phyloP scores from a whole-genome alignment of 1,140 invertebrate genomes.

The Chironomus striatipennis region DNA sequence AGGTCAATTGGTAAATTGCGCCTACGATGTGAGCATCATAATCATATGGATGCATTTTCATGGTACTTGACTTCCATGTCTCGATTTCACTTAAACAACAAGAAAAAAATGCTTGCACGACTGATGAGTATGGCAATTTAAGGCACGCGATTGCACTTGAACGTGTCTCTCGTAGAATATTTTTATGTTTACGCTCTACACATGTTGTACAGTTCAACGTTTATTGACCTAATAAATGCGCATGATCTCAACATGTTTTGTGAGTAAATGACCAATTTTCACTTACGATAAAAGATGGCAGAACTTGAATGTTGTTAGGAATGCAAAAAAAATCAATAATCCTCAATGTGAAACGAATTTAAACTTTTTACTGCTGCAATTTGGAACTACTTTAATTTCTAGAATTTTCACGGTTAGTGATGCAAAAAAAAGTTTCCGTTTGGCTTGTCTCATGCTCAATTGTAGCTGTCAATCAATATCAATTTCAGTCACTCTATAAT shows the following conservation, averaged over 20 bases:
- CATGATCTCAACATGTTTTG: neutral
- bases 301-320: neutral
- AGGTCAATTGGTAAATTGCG: slow-evolving; percentile 7
- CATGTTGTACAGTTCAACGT: slow-evolving; percentile 5
- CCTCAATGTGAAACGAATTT: neutral
- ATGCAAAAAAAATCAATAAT: neutral
- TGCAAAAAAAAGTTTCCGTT: neutral
- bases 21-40: neutral
- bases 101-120: neutral
- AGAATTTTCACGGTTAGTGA: neutral
- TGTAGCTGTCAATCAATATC: neutral
- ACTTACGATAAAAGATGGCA: neutral
- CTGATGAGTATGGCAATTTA: neutral
- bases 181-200: neutral
- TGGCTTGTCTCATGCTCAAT: neutral
- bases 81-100: neutral
- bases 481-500: too few species aligned
- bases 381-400: neutral
- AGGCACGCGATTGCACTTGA: slow-evolving; percentile 20
- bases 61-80: slow-evolving; percentile 3
- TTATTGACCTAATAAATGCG: slow-evolving; percentile 5
- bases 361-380: neutral
- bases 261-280: neutral
- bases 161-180: slow-evolving; percentile 3
- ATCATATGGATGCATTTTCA: neutral